phyloP scores from a whole-genome alignment of 1,140 invertebrate species.

The Aphis gossypii region DNA sequence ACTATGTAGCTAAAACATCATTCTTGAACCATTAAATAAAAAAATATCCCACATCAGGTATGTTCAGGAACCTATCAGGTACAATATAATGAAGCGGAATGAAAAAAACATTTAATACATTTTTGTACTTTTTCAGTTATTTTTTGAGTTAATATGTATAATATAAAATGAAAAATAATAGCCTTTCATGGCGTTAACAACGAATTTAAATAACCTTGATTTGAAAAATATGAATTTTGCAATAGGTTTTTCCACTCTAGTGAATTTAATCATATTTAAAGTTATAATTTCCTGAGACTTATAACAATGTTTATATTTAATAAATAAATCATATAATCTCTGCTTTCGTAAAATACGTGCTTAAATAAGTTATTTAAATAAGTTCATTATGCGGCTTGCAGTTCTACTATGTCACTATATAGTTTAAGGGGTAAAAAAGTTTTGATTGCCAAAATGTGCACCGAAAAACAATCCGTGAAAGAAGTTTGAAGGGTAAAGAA shows the following conservation, averaged over 20 bases:
- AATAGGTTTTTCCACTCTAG: constrained; percentile 27
- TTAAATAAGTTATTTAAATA: constrained; percentile 57
- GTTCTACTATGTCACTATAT: background rate
- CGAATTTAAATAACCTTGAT: constrained; percentile 39
- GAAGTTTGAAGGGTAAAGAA: constrained; percentile 44
- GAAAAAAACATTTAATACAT: background rate
- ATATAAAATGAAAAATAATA: background rate
- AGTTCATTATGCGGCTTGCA: constrained; percentile 55
- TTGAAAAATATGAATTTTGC: constrained; percentile 45
- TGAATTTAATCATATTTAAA: constrained; percentile 50
- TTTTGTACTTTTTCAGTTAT: background rate
- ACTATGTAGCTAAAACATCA: background rate
- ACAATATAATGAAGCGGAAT: background rate
- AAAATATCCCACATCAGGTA: background rate
- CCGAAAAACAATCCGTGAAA: constrained; percentile 52
- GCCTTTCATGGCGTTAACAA: background rate
- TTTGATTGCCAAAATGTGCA: constrained; percentile 57
- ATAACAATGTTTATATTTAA: constrained; percentile 50
- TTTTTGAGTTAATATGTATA: background rate
- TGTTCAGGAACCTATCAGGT: background rate
- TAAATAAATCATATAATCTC: constrained; percentile 52
- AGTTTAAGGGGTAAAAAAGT: constrained; percentile 27
- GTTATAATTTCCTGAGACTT: constrained; percentile 52
- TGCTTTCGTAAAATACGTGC: constrained; percentile 49
- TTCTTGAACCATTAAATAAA: background rate